Conservation (phyloP, 2,113 vertebrate species). For the Cebidichthys violaceus region DNA sequence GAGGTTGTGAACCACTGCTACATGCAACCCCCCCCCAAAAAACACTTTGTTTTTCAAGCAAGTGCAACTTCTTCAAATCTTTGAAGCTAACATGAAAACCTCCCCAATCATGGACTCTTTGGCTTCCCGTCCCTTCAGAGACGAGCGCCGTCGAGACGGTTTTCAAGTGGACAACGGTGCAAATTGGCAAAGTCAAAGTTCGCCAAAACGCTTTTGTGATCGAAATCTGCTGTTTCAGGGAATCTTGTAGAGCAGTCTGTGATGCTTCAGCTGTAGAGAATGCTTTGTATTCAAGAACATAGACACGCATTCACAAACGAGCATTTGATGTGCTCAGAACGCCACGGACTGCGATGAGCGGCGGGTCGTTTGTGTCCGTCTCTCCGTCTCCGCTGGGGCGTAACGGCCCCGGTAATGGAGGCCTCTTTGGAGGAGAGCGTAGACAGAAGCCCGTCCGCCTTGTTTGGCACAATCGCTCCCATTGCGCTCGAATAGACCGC, state of each 20-base stretch:
- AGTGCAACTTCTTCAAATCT: too few relatives aligned
- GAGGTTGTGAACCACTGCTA: too few relatives aligned
- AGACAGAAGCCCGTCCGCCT: slow-evolving; percentile 14
- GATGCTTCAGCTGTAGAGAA: too few relatives aligned
- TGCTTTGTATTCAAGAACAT: background rate
- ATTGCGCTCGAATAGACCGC: slow-evolving; percentile 25
- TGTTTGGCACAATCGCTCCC: slow-evolving; percentile 12
- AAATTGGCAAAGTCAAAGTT: too few relatives aligned
- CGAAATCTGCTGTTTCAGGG: background rate
- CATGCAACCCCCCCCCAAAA: too few relatives aligned
- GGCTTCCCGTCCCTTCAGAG: background rate
- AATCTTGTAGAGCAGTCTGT: background rate
- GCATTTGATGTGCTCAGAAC: slow-evolving; percentile 3
- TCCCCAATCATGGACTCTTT: too few relatives aligned
- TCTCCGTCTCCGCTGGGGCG: slow-evolving; percentile 25
- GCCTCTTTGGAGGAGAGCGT: slow-evolving; percentile 18
- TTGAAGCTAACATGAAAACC: too few relatives aligned
- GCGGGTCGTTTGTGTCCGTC: slow-evolving; percentile 34
- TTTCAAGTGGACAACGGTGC: too few relatives aligned
- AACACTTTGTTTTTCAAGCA: too few relatives aligned
- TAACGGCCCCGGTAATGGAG: slow-evolving; percentile 50
- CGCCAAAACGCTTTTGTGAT: background rate
- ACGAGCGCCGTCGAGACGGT: background rate
- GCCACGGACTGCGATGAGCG: slow-evolving; percentile 18
- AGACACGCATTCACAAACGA: background rate